Conservation (phyloP, 2,113 vertebrate species). For the Eleginops maclovinus region DNA sequence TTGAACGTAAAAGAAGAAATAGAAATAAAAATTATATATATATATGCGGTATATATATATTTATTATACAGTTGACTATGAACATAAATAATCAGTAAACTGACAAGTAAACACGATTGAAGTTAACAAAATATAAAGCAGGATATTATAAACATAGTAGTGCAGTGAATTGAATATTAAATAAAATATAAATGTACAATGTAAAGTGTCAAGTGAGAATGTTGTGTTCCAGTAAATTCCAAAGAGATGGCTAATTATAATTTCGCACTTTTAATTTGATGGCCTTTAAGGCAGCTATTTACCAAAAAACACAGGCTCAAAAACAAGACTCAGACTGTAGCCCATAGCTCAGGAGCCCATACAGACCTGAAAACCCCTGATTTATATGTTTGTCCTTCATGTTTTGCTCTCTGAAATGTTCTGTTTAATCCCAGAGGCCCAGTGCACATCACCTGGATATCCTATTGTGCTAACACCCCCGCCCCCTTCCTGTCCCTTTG, state of each 20-base stretch:
- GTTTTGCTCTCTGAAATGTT: slow-evolving; percentile 26
- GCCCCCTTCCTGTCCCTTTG: slow-evolving; percentile 11
- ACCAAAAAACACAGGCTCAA: not conserved
- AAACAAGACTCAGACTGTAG: not conserved
- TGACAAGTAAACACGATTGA: too few relatives aligned
- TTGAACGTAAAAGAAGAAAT: too few relatives aligned
- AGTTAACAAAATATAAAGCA: too few relatives aligned
- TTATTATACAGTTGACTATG: too few relatives aligned
- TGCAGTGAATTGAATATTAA: too few relatives aligned
- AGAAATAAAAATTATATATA: too few relatives aligned
- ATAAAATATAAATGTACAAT: too few relatives aligned
- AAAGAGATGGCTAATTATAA: not conserved
- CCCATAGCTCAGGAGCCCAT: not conserved
- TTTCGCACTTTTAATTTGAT: not conserved
- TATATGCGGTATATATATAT: too few relatives aligned
- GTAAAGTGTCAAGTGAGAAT: too few relatives aligned
- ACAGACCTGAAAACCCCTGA: slow-evolving; percentile 4
- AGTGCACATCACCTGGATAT: slow-evolving; percentile 47
- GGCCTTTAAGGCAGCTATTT: not conserved
- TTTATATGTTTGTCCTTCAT: slow-evolving; percentile 32
- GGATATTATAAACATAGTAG: too few relatives aligned
- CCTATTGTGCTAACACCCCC: slow-evolving; percentile 22
- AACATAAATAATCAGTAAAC: too few relatives aligned
- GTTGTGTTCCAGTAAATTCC: too few relatives aligned
- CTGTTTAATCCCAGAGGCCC: not conserved